Evolutionary conservation across 2,113 vertebrate species (phyloP).

Genomic region (Mesitornis unicolor): DNA sequence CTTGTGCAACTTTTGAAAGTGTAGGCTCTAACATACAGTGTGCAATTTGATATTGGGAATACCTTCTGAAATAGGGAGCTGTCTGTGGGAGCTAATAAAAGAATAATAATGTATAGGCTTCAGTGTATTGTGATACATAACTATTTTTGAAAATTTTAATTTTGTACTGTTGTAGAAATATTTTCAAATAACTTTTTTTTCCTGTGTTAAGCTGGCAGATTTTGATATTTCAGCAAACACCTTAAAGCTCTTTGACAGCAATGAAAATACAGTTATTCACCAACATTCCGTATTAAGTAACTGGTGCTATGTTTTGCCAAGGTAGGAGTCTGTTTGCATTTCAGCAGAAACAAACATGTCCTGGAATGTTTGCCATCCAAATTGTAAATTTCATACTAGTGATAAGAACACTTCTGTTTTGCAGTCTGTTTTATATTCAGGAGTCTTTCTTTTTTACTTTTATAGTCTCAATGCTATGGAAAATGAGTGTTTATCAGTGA

Average conservation of each 20-base stretch:
- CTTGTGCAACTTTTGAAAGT: neutral
- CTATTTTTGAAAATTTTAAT: neutral
- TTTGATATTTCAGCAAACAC: constrained; percentile 76
- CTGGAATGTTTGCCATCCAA: neutral
- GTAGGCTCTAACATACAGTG: neutral
- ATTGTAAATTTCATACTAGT: neutral
- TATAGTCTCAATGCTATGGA: neutral
- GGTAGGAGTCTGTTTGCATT: constrained; percentile 73
- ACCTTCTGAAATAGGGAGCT: neutral
- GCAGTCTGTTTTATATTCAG: neutral
- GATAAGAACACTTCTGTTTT: neutral
- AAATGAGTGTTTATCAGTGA: neutral
- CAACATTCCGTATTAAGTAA: constrained; percentile 72
- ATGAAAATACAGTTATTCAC: constrained; percentile 71
- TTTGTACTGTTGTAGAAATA: neutral
- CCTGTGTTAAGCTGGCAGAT: constrained; percentile 79
- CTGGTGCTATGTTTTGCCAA: constrained; percentile 93
- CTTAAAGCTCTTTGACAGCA: constrained; percentile 74
- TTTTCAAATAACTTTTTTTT: constrained; percentile 11
- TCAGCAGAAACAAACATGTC: neutral
- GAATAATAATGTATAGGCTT: neutral
- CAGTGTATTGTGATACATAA: neutral
- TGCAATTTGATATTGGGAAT: neutral
- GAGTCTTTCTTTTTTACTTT: neutral
- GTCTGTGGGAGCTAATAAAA: neutral